Evolutionary conservation across 2,888 invertebrate genomes (phyloP), one percentile per base, ranked within the genome.

Genomic region (Drosophila nr. medialis): DNA sequence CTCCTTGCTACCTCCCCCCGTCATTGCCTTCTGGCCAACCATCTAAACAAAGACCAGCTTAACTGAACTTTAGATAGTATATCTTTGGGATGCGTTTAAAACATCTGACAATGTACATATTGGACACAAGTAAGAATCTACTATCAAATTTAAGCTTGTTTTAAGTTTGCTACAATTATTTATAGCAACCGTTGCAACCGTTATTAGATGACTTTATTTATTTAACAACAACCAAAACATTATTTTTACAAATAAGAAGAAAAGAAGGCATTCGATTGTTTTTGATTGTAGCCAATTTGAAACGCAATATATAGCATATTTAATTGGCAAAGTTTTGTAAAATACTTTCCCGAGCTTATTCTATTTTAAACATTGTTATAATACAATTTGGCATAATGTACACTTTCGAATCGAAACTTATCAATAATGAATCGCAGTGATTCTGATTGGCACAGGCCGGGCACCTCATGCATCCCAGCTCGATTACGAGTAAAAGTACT

Each of bases 401-500:
- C 42, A 15, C 30, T 21, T 38, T 6, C 18, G 30, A 55, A n/a
- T 42, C 64, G 18, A 8, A 38, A 11, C 54, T 29, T 38, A 56
- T 53, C 69, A 69, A 70, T 70, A 61, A 64, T 34, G 42, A 18
- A 11, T 60, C 30, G 36, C 27, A 42, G 48, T 49, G 54, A 49
- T 64, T 64, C 40, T 75, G 75, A 75, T 63, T 77, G 77, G 21
- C 42, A 11, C 21, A 42, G 11, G 5, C 59, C 49, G 45, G 68
- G 45, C 64, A 54, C 60, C 64, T 60, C 55, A 75, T 72, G 64
- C 63, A 64, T 51, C 24, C 8, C 69, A 65, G 78, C 24, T 53
- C 8, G 18, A 18, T 11, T 30, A n/a, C 11, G 11, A 30, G 21
- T 8, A 11, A 11, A 10, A 45, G 45, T 13, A 21, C 18, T 18